These are phyloP conservation scores for Synaphobranchus kaupii DNA, from an alignment of 2,797 vertebrate genomes.

Conservation along the genomic window DNA sequence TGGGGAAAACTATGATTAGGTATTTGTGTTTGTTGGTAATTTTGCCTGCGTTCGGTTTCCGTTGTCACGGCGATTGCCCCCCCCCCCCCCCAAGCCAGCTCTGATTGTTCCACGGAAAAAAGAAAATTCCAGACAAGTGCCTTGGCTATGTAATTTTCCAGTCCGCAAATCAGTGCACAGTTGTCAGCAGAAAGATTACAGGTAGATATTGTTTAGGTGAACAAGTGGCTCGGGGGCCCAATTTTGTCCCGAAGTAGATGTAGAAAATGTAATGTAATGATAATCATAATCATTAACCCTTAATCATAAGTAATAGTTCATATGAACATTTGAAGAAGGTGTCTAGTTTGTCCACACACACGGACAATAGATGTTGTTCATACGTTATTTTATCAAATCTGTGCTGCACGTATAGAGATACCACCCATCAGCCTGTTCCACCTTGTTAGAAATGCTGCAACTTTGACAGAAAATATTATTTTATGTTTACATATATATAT, in stretches of 20 bases:
- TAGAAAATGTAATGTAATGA: no score
- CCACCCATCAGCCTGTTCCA: no score
- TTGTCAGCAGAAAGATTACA: background rate
- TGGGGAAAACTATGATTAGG: conserved; percentile 41
- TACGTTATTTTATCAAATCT: no score
- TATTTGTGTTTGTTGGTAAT: conserved; percentile 52
- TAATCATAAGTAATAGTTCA: no score
- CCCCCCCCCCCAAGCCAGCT: conserved; percentile 17
- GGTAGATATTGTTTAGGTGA: background rate
- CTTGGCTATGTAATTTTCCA: background rate
- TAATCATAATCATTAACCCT: no score
- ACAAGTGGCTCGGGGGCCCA: background rate
- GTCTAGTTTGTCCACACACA: no score
- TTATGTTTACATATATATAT: no score
- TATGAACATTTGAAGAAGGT: no score
- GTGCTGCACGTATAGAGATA: no score
- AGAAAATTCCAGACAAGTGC: conserved; percentile 40
- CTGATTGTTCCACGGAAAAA: conserved; percentile 15
- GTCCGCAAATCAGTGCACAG: background rate
- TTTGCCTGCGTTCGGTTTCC: conserved; percentile 38
- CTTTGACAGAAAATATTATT: no score
- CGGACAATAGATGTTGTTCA: no score
- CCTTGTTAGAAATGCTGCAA: no score
- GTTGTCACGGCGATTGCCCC: conserved; percentile 55
- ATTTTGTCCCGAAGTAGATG: background rate